A percentile compares a stretch with the other conserved stretches of the same genome.
These are phyloP conservation scores for Schizothorax lantsangensis DNA, from an alignment of 2,797 vertebrate species.

Conservation along the genomic window DNA sequence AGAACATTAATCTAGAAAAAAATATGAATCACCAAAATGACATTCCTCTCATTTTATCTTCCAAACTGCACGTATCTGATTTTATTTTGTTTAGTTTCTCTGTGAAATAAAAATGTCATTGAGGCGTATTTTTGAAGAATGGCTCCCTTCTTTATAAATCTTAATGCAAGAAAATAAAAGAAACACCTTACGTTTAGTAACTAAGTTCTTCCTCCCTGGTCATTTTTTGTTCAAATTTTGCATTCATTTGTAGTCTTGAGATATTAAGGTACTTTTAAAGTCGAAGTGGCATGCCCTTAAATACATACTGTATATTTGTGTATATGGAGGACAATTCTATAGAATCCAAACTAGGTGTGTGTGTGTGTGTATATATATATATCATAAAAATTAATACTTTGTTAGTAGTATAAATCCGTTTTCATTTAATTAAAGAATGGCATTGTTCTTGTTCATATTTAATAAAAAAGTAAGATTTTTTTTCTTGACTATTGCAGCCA, in stretches of 20 bases:
- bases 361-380: no score
- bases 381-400: no score
- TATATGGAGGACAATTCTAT: neutral
- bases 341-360: neutral
- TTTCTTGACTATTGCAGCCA: neutral
- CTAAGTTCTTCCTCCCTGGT: neutral
- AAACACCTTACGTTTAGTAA: neutral
- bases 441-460: neutral
- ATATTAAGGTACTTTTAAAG: constrained; percentile 2
- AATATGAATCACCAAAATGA: constrained; percentile 9
- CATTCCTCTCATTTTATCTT: constrained; percentile 40
- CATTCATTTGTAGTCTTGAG: neutral
- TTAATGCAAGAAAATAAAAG: neutral
- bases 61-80: constrained; percentile 21
- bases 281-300: neutral
- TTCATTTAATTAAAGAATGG: neutral
- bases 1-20: neutral
- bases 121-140: constrained; percentile 5
- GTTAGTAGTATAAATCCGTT: neutral
- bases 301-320: neutral
- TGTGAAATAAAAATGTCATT: constrained; percentile 29
- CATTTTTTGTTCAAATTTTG: neutral
- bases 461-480: neutral
- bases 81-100: constrained; percentile 22
- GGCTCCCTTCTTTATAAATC: constrained; percentile 10